Evolutionary conservation across 2,113 vertebrate species (phyloP).

Genomic region (Erythrocebus patas): DNA sequence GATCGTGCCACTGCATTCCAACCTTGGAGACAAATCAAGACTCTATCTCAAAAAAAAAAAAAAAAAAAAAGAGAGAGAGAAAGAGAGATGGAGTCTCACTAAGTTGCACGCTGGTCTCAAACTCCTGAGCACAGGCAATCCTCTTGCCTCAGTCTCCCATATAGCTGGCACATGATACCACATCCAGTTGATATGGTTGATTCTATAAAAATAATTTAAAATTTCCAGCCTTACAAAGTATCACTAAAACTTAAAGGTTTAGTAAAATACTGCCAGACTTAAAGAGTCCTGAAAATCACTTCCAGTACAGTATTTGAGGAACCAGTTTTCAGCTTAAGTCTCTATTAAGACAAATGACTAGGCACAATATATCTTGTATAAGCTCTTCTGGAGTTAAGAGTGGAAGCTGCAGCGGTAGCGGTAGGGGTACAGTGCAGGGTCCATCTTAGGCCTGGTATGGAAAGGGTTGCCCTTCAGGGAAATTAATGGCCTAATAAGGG

Average conservation of each 20-base stretch:
- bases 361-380: not conserved
- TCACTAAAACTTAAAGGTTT: not conserved
- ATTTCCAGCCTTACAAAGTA: not conserved
- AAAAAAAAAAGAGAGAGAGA: rapidly evolving
- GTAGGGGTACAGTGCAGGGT: not conserved
- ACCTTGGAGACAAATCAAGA: too few relatives aligned
- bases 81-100: too few relatives aligned
- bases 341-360: not conserved
- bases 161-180: too few relatives aligned
- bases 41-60: too few relatives aligned
- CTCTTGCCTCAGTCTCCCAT: too few relatives aligned
- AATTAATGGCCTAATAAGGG: not conserved
- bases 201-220: not conserved
- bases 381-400: not conserved
- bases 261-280: not conserved
- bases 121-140: too few relatives aligned
- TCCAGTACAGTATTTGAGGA: not conserved
- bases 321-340: not conserved
- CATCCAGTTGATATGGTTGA: not conserved
- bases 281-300: not conserved
- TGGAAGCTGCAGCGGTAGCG: not conserved
- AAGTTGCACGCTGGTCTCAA: too few relatives aligned
- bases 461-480: not conserved
- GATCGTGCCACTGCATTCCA: too few relatives aligned
- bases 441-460: not conserved